phyloP scores from a whole-genome alignment of 2,888 invertebrate genomes.

The Carabus problematicus region DNA sequence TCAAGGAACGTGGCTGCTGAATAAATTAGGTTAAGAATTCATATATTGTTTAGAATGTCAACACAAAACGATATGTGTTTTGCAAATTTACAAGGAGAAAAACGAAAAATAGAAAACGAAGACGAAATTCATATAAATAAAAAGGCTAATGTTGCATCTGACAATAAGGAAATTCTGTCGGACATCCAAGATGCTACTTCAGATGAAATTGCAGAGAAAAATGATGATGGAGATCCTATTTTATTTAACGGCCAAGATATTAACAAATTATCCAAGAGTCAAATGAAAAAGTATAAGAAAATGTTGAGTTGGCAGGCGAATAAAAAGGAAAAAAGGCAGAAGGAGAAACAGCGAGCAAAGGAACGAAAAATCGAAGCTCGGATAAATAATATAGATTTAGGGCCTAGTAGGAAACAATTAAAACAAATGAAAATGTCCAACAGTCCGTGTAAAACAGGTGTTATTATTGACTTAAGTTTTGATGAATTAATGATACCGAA shows the following conservation, averaged over 20 bases:
- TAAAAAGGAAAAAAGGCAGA: conserved; percentile 73
- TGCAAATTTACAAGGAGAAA: conserved; percentile 6
- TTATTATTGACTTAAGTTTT: conserved; percentile 91
- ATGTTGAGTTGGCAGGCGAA: conserved; percentile 76
- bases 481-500: conserved; percentile 85
- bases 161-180: neutral
- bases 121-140: conserved; percentile 9
- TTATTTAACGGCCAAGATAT: conserved; percentile 57
- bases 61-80: neutral
- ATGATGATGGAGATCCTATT: neutral
- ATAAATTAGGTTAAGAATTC: neutral
- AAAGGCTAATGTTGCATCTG: neutral
- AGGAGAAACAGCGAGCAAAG: conserved; percentile 76
- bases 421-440: conserved; percentile 76
- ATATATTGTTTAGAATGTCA: neutral
- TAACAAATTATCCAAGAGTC: conserved; percentile 56
- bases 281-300: conserved; percentile 62
- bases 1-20: neutral
- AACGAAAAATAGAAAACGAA: conserved; percentile 13
- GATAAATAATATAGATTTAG: conserved; percentile 73
- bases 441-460: conserved; percentile 71
- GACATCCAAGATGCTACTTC: neutral
- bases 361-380: conserved; percentile 73
- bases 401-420: conserved; percentile 81
- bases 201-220: conserved; percentile 7